Base-by-base conservation (phyloP, 2,888 invertebrate species). In the Netelia fuscicornis region DNA sequence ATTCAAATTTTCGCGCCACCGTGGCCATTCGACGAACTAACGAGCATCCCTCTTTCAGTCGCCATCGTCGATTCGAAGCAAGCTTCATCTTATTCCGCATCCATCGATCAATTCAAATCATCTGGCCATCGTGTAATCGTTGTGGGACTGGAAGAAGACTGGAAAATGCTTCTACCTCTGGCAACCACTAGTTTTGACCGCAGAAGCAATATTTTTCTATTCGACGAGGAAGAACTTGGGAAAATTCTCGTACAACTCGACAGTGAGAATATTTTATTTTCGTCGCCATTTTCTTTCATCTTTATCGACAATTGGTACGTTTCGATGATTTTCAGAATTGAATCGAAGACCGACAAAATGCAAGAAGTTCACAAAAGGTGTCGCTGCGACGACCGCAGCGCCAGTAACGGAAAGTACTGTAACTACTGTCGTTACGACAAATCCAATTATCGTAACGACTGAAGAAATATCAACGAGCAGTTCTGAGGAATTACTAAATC, bases 171-270 rank as follows among this genome's bases (percentile, higher is more conserved):
- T 20, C 64, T 86, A 62, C 86, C 89, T 6, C 23, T 88, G 54
- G 86, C 89, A 10, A 89, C 90, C 6, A 86, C 88, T 17, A 88
- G 88, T n/a, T 84, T 86, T 54, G 87, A 90, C 72, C 82, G 84
- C 42, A 86, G 87, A 56, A 80, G 85, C 25, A 88, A 90, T 86
- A 78, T 90, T 30, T 89, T 88, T 65, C 85, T 90, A 44, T 86
- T 90, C 58, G 68, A 88, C 25, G 78, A 76, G 5, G 23, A 62
- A 11, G 87, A 88, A 81, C 79, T 90, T 20, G 75, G 80, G 42
- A 72, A 37, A 13, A 81, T 89, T 10, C 62, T 87, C n/a, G 20
- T 75, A 11, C 86, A 88, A 71, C 67, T 90, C 3, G 67, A 83
- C 56, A 81, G 90, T 89, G 76, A 86, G 78, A 58, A 58, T 65